Base-by-base conservation (phyloP, 2,113 vertebrate genomes). In the Tapirus terrestris region DNA sequence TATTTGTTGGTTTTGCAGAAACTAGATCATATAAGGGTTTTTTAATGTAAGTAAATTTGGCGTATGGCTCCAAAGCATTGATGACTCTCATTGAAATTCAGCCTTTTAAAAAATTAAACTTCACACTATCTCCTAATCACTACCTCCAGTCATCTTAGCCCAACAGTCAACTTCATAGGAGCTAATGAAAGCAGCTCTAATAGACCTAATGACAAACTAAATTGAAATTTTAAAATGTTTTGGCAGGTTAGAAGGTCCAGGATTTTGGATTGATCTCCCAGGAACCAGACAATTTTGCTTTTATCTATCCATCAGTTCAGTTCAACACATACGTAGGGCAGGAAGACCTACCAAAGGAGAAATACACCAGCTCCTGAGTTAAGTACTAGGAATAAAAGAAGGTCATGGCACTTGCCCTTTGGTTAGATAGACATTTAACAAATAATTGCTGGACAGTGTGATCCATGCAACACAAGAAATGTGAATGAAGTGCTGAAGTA, bases 1-100 rank as follows among this genome's bases (percentile, higher is more conserved):
- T 82, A 65, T 60, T 70, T 94, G 81, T 56, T 75, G 85, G 20
- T 92, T 98, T 96, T 86, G 33, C 53, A 96, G 94, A 79, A 91
- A 89, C 16, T 75, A 87, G 36, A 95, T 95, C 48, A n/a, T 97
- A 94, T 70, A 61, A 60, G 51, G 51, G 51, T 0, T 56, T n/a
- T 79, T 48, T 2, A 60, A 43, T 83, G 39, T 84, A 83, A 79
- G 27, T 89, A 65, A 89, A 84, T 61, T 65, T 91, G 48, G 36
- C 53, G 25, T 73, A 31, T 68, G 29, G 16, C 31, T 94, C 20
- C 9, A 96, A 97, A 91, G 84, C 60, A 68, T 56, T 89, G 14
- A 85, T 93, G 12, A 31, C 45, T 87, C 53, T 97, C 51, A 96
- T 60, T 95, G 56, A 39, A 96, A 72, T 72, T 63, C 36, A 96